phyloP scores from a whole-genome alignment of 2,888 invertebrate species.

The Linnaemya vulpina region DNA sequence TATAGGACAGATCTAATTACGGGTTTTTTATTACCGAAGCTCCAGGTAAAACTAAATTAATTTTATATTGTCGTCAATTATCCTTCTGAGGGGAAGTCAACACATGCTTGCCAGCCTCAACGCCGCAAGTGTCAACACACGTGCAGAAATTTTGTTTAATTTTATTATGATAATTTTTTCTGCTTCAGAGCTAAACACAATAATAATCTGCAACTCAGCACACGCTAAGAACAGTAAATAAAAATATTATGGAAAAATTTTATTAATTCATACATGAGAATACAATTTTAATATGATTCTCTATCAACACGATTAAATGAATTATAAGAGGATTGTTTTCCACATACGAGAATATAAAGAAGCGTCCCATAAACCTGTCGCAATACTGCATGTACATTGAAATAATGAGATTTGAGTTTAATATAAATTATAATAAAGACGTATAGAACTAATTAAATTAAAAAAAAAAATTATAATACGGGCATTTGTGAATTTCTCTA shows the following conservation, averaged over 20 bases:
- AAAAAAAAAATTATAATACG: no score
- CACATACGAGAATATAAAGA: no score
- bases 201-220: constrained; percentile 10
- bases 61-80: background rate
- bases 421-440: no score
- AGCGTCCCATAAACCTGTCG: no score
- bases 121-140: constrained; percentile 37
- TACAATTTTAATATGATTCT: background rate
- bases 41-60: background rate
- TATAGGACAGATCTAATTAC: background rate
- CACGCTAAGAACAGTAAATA: background rate
- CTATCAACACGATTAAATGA: background rate
- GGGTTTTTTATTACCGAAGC: background rate
- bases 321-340: no score
- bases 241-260: constrained; percentile 32
- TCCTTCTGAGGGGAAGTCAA: background rate
- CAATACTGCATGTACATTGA: no score
- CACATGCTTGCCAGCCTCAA: background rate
- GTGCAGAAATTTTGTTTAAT: constrained; percentile 2
- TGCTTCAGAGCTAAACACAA: background rate
- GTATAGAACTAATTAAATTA: no score
- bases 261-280: background rate
- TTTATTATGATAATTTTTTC: background rate
- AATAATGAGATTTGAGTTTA: no score
- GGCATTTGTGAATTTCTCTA: no score